Conservation (phyloP, 1,140 invertebrate genomes). For the Formica selysi region DNA sequence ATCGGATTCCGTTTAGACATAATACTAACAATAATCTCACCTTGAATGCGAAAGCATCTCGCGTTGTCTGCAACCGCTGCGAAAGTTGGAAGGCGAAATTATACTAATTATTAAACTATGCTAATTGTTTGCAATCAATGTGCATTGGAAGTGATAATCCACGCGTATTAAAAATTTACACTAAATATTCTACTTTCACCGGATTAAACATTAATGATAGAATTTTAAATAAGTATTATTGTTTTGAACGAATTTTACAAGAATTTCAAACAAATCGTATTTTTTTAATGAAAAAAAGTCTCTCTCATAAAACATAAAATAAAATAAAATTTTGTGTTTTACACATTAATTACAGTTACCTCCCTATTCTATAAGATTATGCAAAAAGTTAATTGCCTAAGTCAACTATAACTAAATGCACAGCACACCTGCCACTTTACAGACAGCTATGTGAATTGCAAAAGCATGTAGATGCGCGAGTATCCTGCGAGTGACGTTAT, state of each 20-base stretch:
- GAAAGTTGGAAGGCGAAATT: slow-evolving; percentile 6
- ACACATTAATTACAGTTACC: not conserved
- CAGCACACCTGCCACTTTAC: not conserved
- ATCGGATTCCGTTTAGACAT: slow-evolving; percentile 51
- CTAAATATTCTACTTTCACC: not conserved
- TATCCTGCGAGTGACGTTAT: slow-evolving; percentile 14
- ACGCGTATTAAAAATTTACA: not conserved
- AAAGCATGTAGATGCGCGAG: not conserved
- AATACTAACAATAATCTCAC: slow-evolving; percentile 30
- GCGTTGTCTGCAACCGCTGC: not conserved
- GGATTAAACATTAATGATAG: not conserved
- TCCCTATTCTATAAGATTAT: not conserved
- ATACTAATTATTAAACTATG: too few species aligned
- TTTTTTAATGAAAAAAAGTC: too few species aligned
- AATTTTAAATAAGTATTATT: too few species aligned
- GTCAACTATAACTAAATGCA: not conserved
- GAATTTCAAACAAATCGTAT: not conserved
- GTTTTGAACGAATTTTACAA: not conserved
- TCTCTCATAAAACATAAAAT: not conserved
- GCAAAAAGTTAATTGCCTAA: not conserved
- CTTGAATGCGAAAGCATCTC: not conserved
- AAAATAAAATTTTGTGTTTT: not conserved
- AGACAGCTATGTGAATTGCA: slow-evolving; percentile 30
- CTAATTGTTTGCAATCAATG: not conserved
- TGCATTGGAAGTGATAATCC: not conserved